Evolutionary conservation across 2,888 invertebrate genomes (phyloP).

Genomic region (Lasius platythorax): DNA sequence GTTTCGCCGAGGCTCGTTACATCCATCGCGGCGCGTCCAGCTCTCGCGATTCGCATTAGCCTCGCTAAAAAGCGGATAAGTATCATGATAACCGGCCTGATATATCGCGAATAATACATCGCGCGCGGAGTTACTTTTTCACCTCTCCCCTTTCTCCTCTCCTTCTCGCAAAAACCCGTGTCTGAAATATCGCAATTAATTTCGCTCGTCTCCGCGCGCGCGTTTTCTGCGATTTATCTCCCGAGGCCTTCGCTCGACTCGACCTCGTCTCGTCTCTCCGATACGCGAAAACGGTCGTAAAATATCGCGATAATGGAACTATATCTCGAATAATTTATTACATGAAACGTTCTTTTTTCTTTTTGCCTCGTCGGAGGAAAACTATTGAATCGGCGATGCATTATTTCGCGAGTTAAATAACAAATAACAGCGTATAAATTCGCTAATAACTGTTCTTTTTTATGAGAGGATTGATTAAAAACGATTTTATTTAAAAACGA

Average conservation of each 20-base stretch:
- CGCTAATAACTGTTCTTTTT: neutral
- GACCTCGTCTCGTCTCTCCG: constrained; percentile 31
- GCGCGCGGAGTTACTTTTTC: constrained; percentile 15
- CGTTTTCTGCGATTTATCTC: constrained; percentile 38
- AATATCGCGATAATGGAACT: constrained; percentile 47
- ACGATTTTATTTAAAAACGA: no score
- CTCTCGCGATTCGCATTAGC: constrained; percentile 27
- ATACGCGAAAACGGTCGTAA: constrained; percentile 34
- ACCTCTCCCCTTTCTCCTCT: neutral
- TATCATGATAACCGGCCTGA: constrained; percentile 57
- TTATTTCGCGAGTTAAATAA: constrained; percentile 4
- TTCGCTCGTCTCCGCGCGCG: constrained; percentile 14
- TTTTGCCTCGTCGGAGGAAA: neutral
- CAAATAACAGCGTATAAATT: neutral
- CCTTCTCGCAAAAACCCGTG: neutral
- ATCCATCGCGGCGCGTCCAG: neutral
- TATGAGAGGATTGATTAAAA: no score
- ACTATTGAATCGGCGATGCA: neutral
- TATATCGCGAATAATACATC: constrained; percentile 53
- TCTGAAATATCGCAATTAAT: constrained; percentile 49
- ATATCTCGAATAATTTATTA: constrained; percentile 46
- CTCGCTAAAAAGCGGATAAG: constrained; percentile 53
- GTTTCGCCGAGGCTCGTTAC: neutral
- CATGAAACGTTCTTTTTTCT: neutral
- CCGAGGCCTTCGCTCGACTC: neutral